phyloP scores from a whole-genome alignment of 2,113 vertebrate species.

The Odocoileus hemionus region DNA sequence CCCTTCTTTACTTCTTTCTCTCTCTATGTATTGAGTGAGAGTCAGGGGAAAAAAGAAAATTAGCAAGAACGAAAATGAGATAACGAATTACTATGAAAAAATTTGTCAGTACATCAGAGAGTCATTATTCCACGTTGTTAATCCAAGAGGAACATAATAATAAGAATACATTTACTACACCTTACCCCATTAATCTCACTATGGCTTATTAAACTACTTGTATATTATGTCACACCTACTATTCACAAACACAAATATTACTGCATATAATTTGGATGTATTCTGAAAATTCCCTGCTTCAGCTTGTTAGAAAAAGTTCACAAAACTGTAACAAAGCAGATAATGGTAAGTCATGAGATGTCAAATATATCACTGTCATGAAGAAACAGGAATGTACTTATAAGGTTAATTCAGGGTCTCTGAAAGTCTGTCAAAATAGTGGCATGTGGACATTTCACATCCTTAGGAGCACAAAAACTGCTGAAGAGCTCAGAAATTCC shows the following conservation, averaged over 20 bases:
- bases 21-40: not conserved
- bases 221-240: not conserved
- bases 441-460: slow-evolving; percentile 16
- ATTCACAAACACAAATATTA: slow-evolving; percentile 30
- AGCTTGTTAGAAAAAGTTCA: slow-evolving; percentile 53
- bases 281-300: slow-evolving; percentile 32
- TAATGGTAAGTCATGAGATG: slow-evolving; percentile 44
- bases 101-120: not conserved
- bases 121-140: not conserved
- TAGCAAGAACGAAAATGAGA: not conserved
- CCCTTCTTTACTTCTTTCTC: not conserved
- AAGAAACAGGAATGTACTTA: slow-evolving; percentile 58
- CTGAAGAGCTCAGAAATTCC: slow-evolving; percentile 59
- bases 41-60: not conserved
- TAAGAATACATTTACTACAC: not conserved
- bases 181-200: slow-evolving; percentile 18
- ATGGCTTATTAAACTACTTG: not conserved
- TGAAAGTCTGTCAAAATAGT: slow-evolving; percentile 62
- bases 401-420: slow-evolving; percentile 66
- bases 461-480: slow-evolving; percentile 36
- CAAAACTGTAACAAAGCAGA: slow-evolving; percentile 30
- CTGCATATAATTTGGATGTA: slow-evolving; percentile 17
- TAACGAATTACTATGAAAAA: not conserved
- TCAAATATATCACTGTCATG: slow-evolving; percentile 54
- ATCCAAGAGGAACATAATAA: not conserved